phyloP scores from a whole-genome alignment of 2,113 vertebrate species.

The Prochilodus magdalenae region DNA sequence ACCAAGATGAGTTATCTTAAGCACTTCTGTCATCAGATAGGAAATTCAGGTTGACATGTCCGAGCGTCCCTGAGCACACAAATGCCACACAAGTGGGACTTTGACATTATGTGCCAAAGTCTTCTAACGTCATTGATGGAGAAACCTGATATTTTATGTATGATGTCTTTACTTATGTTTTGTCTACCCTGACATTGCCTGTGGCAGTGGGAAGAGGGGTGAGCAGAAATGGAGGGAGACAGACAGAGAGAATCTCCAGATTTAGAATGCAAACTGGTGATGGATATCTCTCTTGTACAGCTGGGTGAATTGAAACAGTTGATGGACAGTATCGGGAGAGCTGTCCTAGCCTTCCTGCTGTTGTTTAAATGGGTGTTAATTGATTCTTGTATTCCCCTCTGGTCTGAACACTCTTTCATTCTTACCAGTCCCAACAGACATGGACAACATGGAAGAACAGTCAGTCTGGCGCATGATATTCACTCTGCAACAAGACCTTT shows the following conservation, averaged over 20 bases:
- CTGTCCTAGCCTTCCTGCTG: slow-evolving; percentile 13
- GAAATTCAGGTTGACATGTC: background rate
- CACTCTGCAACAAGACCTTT: slow-evolving; percentile 12
- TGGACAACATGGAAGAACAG: slow-evolving; percentile 23
- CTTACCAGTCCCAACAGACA: slow-evolving; percentile 17
- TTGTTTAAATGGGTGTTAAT: slow-evolving; percentile 44
- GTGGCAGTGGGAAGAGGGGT: background rate
- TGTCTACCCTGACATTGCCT: background rate
- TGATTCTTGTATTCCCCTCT: slow-evolving; percentile 52
- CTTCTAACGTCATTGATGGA: background rate
- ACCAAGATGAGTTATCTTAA: slow-evolving; percentile 17
- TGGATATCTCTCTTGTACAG: background rate
- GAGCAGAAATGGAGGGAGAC: background rate
- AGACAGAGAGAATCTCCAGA: background rate
- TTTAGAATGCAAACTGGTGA: background rate
- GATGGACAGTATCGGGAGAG: slow-evolving; percentile 32
- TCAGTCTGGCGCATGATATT: background rate
- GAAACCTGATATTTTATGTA: slow-evolving; percentile 20
- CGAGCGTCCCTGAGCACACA: background rate
- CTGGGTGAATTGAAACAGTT: background rate
- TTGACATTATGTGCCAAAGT: background rate
- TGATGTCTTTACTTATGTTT: background rate
- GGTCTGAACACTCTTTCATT: slow-evolving; percentile 25
- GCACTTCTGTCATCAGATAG: background rate
- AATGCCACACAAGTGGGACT: background rate